A percentile compares a stretch with the other conserved stretches of the same genome.
phyloP scores from a whole-genome alignment of 2,888 invertebrate genomes.

The Hirtodrosophila duncani region DNA sequence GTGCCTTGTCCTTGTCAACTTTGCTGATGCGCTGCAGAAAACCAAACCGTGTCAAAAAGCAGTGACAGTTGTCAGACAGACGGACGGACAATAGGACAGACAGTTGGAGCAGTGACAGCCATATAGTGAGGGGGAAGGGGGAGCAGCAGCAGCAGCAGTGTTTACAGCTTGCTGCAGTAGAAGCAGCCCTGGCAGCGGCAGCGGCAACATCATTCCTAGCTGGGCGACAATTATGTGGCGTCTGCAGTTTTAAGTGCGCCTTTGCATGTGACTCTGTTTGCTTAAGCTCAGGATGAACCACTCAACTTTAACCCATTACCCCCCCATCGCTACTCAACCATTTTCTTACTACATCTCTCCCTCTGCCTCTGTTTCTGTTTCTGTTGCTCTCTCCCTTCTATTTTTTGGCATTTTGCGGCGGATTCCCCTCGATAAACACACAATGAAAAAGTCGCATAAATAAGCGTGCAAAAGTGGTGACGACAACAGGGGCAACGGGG shows the following conservation, averaged over 20 bases:
- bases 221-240: constrained; percentile 64
- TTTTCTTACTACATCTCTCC: neutral
- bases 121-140: neutral
- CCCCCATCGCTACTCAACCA: neutral
- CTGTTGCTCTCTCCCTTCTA: constrained; percentile 6
- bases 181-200: constrained; percentile 23
- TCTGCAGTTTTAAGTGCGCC: constrained; percentile 68
- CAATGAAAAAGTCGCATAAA: constrained; percentile 67
- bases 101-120: neutral
- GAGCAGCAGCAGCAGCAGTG: neutral
- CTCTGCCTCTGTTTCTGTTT: neutral
- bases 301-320: neutral
- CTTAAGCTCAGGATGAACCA: constrained; percentile 29
- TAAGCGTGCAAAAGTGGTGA: constrained; percentile 19
- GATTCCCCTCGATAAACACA: too few species aligned
- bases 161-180: constrained; percentile 25
- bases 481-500: constrained; percentile 1
- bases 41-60: constrained; percentile 59
- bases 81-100: constrained; percentile 1
- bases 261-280: constrained; percentile 66
- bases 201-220: neutral
- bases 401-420: constrained; percentile 42
- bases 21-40: constrained; percentile 13
- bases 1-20: too few species aligned
- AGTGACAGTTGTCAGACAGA: constrained; percentile 57